These are phyloP conservation scores for Pogonognathellus flavescens DNA, from an alignment of 1,140 invertebrate genomes.

Conservation along the genomic window DNA sequence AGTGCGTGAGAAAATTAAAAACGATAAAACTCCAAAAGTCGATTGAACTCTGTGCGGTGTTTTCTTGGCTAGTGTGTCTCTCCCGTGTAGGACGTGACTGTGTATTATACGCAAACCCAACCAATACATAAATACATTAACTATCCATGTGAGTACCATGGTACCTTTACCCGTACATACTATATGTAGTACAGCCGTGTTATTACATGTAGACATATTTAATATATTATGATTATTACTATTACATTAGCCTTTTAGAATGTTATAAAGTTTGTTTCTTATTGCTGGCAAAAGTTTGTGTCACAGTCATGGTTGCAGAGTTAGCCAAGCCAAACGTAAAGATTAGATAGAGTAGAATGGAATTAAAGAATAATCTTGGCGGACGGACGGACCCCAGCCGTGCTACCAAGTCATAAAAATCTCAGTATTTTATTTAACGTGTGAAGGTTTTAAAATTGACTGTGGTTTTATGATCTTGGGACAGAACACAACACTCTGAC, in stretches of 20 bases:
- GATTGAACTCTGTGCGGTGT: slow-evolving; percentile 27
- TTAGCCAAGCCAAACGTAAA: slow-evolving; percentile 32
- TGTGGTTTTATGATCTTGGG: slow-evolving; percentile 48
- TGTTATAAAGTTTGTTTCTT: background rate
- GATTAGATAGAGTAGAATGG: slow-evolving; percentile 40
- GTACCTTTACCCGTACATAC: too few species aligned
- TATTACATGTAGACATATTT: too few species aligned
- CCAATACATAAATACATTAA: background rate
- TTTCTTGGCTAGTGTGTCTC: background rate
- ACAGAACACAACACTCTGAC: slow-evolving; percentile 24
- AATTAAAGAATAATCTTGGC: slow-evolving; percentile 3
- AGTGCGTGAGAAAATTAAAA: slow-evolving; percentile 46
- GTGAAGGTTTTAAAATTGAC: slow-evolving; percentile 46
- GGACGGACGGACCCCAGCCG: slow-evolving; percentile 43
- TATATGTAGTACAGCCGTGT: too few species aligned
- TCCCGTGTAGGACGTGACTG: background rate
- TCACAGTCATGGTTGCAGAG: slow-evolving; percentile 34
- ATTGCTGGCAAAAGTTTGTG: background rate
- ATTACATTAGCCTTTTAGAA: background rate
- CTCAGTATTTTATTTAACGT: slow-evolving; percentile 49
- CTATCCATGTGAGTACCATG: too few species aligned
- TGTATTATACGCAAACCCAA: background rate
- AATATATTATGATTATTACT: too few species aligned
- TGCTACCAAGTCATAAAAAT: slow-evolving; percentile 42
- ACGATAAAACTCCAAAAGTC: slow-evolving; percentile 31